phyloP scores from a whole-genome alignment of 2,113 vertebrate species.

The Myrmecobius fasciatus region DNA sequence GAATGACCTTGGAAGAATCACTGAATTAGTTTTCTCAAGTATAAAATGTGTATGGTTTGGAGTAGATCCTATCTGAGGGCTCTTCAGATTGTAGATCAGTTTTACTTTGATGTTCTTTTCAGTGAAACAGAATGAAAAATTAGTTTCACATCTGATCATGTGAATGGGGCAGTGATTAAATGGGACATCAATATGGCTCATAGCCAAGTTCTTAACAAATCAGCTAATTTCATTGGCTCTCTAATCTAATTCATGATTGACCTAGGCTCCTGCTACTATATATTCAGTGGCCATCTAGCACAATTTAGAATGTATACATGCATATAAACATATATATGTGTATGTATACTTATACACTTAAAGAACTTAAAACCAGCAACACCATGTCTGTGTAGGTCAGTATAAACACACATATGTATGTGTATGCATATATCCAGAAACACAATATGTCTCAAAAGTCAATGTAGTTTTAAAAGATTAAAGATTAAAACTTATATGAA shows the following conservation, averaged over 20 bases:
- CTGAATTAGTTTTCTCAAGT: neutral
- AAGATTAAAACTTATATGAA: neutral
- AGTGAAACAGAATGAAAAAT: neutral
- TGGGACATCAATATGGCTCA: neutral
- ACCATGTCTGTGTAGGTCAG: neutral
- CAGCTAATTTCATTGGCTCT: neutral
- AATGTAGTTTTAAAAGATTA: neutral
- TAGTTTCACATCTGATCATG: neutral
- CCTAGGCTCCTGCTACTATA: neutral
- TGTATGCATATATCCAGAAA: neutral
- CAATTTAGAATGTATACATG: neutral
- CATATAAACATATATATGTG: neutral
- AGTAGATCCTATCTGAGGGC: neutral
- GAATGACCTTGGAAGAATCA: neutral
- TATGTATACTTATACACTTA: neutral
- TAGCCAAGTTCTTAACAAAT: neutral
- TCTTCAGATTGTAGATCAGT: neutral
- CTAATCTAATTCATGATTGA: neutral
- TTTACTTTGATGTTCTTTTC: neutral
- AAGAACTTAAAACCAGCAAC: neutral
- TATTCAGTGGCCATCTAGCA: neutral
- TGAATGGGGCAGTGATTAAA: neutral
- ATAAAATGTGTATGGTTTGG: neutral
- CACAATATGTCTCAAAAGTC: neutral
- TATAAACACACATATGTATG: neutral